Conservation (phyloP, 1,140 invertebrate genomes). For the Drosophila bipectinata region DNA sequence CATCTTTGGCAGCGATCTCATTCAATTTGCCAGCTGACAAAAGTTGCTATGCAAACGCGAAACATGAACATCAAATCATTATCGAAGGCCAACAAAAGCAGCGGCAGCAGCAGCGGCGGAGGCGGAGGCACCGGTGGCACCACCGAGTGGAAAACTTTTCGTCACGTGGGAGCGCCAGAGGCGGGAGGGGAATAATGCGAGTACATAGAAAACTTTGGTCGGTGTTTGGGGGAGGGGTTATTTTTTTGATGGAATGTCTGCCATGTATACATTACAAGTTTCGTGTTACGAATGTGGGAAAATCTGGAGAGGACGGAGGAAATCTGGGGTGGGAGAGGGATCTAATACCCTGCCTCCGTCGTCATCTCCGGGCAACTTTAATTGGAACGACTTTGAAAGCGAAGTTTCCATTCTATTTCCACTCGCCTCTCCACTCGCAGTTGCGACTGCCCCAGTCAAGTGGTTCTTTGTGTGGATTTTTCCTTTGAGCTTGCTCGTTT, state of each 20-base stretch:
- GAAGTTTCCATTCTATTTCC: constrained; percentile 40
- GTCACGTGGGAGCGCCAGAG: constrained; percentile 12
- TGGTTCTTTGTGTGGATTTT: constrained; percentile 45
- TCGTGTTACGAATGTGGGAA: constrained; percentile 52
- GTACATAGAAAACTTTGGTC: constrained; percentile 37
- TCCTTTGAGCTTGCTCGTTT: constrained; percentile 47
- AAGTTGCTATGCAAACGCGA: constrained; percentile 76
- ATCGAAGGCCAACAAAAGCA: constrained; percentile 36
- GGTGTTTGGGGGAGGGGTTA: constrained; percentile 4
- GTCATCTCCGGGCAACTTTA: constrained; percentile 53
- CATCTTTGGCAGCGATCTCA: constrained; percentile 51
- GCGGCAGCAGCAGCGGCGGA: not conserved
- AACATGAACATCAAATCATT: constrained; percentile 52
- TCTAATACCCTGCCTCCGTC: constrained; percentile 3
- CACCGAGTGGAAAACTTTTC: constrained; percentile 37
- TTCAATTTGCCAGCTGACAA: constrained; percentile 61
- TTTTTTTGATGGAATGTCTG: constrained; percentile 54
- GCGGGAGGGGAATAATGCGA: constrained; percentile 23
- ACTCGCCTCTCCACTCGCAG: constrained; percentile 36
- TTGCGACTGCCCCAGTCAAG: constrained; percentile 33
- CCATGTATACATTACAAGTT: constrained; percentile 73
- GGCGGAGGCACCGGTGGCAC: not conserved
- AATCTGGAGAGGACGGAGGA: not conserved
- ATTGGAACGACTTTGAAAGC: constrained; percentile 71
- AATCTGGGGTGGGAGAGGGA: not conserved